These are phyloP conservation scores for Platalea minor DNA, from an alignment of 2,797 vertebrate genomes.

Conservation along the genomic window DNA sequence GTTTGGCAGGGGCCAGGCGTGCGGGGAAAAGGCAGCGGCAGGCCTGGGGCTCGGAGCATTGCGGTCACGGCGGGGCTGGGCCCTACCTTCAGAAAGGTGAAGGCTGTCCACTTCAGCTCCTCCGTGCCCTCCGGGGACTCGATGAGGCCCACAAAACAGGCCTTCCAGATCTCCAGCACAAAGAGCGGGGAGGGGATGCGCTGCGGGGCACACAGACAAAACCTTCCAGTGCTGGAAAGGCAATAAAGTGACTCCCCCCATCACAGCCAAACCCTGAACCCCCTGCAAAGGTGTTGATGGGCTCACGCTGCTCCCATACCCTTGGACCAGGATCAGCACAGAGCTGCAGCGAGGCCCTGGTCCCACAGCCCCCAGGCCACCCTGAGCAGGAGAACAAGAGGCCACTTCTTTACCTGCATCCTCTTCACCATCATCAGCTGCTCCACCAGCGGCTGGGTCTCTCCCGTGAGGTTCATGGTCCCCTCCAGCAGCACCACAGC, in stretches of 20 bases:
- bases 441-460: conserved; percentile 92
- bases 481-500: conserved; percentile 95
- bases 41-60: accelerated
- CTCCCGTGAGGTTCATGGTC: conserved; percentile 96
- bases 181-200: conserved; percentile 89
- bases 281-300: neutral
- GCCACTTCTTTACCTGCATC: conserved; percentile 86
- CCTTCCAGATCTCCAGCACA: conserved; percentile 97
- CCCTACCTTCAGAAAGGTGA: conserved; percentile 94
- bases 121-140: conserved; percentile 96
- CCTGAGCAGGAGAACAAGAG: neutral
- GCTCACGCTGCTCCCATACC: neutral
- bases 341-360: neutral
- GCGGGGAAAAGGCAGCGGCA: neutral
- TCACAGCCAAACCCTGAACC: neutral
- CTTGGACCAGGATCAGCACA: neutral
- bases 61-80: accelerated
- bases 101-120: conserved; percentile 98
- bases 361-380: neutral
- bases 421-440: conserved; percentile 98
- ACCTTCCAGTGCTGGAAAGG: neutral
- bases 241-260: neutral
- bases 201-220: conserved; percentile 67
- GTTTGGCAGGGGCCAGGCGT: accelerated
- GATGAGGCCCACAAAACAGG: conserved; percentile 96